These are phyloP conservation scores for Augochlorella aurata DNA, from an alignment of 2,888 invertebrate genomes.

Conservation along the genomic window DNA sequence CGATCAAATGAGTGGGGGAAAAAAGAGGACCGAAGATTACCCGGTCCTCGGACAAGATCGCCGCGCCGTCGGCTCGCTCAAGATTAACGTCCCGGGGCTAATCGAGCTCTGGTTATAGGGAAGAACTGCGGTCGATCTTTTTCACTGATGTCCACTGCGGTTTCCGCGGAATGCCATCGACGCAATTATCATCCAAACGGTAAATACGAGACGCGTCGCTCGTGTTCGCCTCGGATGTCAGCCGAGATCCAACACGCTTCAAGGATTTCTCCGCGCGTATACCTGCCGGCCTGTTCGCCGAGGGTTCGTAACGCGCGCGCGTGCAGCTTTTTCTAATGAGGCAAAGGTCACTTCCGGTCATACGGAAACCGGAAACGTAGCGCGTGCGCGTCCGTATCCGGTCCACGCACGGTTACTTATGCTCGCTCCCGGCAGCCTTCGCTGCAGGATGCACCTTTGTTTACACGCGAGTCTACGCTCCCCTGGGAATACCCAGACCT, in stretches of 20 bases:
- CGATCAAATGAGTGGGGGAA: constrained; percentile 1
- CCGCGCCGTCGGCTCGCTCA: background rate
- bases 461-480: constrained; percentile 16
- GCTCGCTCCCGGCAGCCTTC: constrained; percentile 29
- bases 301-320: constrained; percentile 44
- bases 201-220: constrained; percentile 11
- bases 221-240: background rate
- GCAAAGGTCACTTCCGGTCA: constrained; percentile 75
- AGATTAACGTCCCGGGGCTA: constrained; percentile 26
- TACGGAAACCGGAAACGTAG: constrained; percentile 72
- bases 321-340: constrained; percentile 70
- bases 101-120: constrained; percentile 17
- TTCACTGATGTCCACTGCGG: constrained; percentile 7
- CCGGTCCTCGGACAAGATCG: constrained; percentile 30
- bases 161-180: constrained; percentile 2
- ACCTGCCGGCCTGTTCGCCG: constrained; percentile 5
- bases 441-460: constrained; percentile 35
- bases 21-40: background rate
- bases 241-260: constrained; percentile 8
- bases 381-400: constrained; percentile 76
- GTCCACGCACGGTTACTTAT: constrained; percentile 24
- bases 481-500: background rate
- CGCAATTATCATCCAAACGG: background rate
- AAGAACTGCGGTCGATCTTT: constrained; percentile 3
- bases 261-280: background rate